A percentile compares a stretch with the other conserved stretches of the same genome.
These are phyloP conservation scores for Melopsittacus undulatus DNA, from an alignment of 2,797 vertebrate species.

Conservation along the genomic window DNA sequence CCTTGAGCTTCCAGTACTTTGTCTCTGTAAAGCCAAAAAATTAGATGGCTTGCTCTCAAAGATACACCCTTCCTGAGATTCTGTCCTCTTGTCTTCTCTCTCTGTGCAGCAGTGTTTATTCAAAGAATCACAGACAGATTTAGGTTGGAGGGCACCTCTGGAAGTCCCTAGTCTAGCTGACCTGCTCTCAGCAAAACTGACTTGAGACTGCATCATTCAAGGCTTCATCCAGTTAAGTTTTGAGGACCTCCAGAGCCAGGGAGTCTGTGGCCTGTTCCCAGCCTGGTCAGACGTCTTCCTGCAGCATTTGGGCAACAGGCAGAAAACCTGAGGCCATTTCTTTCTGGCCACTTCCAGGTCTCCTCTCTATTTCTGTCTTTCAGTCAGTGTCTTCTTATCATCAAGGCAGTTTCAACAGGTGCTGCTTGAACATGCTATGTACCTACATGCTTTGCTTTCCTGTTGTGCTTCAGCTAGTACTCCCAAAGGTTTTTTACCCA, in stretches of 20 bases:
- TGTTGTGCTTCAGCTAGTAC: neutral
- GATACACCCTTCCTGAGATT: neutral
- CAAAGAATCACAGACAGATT: neutral
- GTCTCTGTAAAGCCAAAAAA: neutral
- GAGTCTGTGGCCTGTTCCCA: neutral
- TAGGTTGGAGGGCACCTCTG: neutral
- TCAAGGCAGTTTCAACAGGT: neutral
- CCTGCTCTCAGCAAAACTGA: neutral
- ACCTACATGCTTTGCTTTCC: neutral
- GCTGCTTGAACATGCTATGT: neutral
- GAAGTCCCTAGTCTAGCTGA: neutral
- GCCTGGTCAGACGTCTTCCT: neutral
- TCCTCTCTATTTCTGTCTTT: neutral
- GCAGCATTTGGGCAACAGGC: neutral
- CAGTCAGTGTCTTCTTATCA: neutral
- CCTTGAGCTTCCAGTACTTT: neutral
- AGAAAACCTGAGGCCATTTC: neutral
- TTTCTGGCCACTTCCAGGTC: neutral
- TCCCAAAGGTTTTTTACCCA: neutral
- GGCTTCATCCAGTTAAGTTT: neutral
- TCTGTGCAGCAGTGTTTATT: neutral
- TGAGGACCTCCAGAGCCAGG: neutral
- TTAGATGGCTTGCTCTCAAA: neutral
- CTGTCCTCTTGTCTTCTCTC: neutral
- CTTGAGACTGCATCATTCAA: neutral